Percentiles rank a stretch among this genome's conserved stretches.
phyloP scores from a whole-genome alignment of 2,888 invertebrate genomes.

The Apeira syringaria region DNA sequence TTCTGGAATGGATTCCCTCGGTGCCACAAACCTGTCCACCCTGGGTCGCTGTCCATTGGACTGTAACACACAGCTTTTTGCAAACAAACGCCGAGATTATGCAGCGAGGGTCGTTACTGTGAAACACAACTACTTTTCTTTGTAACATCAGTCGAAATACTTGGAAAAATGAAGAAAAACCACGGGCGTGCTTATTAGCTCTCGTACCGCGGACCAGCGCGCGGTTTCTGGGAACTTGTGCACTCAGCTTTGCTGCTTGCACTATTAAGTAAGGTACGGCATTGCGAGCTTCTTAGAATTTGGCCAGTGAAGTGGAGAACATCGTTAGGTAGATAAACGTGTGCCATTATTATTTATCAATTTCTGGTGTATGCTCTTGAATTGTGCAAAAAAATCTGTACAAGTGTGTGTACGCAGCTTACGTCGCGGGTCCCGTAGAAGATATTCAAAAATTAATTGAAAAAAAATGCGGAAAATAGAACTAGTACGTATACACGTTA shows the following conservation, averaged over 20 bases:
- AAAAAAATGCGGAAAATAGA: too few relatives aligned
- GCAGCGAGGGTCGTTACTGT: constrained; percentile 35
- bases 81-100: constrained; percentile 14
- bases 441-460: not conserved
- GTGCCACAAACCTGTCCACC: constrained; percentile 65
- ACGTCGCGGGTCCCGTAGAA: constrained; percentile 24
- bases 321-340: constrained; percentile 28
- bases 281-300: constrained; percentile 39
- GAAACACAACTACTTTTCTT: constrained; percentile 46
- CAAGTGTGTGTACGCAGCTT: constrained; percentile 25
- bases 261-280: not conserved
- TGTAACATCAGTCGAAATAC: constrained; percentile 42
- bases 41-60: constrained; percentile 50
- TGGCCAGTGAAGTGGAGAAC: constrained; percentile 40
- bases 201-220: constrained; percentile 43
- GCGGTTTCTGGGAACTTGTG: constrained; percentile 43
- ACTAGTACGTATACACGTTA: too few relatives aligned
- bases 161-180: constrained; percentile 36
- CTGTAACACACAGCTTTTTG: constrained; percentile 49
- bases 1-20: constrained; percentile 55
- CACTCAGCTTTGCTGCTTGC: constrained; percentile 26
- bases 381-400: constrained; percentile 23
- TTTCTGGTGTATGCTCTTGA: constrained; percentile 34
- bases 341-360: constrained; percentile 38
- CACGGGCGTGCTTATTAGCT: constrained; percentile 14